Evolutionary conservation across 2,113 vertebrate species (phyloP).

Genomic region (Phaethon lepturus): DNA sequence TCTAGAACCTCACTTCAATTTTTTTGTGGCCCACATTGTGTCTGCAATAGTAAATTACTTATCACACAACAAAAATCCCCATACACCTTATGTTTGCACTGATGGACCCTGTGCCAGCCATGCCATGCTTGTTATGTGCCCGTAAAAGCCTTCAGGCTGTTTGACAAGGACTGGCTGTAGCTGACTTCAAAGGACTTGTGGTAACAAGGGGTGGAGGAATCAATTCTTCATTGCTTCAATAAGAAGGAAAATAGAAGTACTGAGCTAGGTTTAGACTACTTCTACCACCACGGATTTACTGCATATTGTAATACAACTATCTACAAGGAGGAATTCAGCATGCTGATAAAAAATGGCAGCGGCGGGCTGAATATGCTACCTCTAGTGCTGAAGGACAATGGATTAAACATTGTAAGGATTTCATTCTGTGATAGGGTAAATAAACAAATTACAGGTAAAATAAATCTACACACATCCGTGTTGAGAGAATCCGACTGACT

Average conservation of each 20-base stretch:
- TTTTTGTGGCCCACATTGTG: neutral
- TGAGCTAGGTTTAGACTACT: neutral
- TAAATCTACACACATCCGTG: neutral
- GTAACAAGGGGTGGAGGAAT: neutral
- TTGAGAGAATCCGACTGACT: neutral
- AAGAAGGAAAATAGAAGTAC: neutral
- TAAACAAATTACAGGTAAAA: conserved; percentile 32
- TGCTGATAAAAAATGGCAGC: neutral
- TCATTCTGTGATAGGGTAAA: neutral
- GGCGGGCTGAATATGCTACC: neutral
- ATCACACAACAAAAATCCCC: neutral
- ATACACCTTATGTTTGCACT: neutral
- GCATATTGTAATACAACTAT: neutral
- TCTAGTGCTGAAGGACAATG: neutral
- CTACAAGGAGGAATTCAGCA: neutral
- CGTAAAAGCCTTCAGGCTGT: neutral
- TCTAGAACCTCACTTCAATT: neutral
- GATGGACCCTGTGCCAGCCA: rapidly evolving
- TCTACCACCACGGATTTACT: neutral
- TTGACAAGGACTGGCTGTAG: neutral
- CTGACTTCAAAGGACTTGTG: neutral
- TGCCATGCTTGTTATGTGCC: neutral
- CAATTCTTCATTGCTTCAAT: neutral
- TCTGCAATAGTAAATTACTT: neutral
- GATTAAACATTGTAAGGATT: neutral